These are phyloP conservation scores for Falco novaeseelandiae DNA, from an alignment of 2,797 vertebrate genomes.

Conservation along the genomic window DNA sequence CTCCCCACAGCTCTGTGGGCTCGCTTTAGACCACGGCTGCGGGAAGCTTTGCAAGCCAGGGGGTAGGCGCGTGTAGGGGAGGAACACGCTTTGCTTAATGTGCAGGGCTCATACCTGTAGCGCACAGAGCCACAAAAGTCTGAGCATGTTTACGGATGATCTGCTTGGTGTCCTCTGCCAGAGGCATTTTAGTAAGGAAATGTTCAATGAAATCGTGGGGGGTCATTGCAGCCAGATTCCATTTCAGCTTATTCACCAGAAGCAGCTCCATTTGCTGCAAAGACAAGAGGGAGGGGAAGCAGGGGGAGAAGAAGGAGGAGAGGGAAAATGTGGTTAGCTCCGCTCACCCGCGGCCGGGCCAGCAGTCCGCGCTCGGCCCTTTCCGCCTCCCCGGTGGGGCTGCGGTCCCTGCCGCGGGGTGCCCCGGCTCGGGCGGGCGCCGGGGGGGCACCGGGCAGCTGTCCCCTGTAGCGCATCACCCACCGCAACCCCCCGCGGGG, in stretches of 20 bases:
- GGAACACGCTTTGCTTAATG: conserved; percentile 57
- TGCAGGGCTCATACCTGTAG: conserved; percentile 89
- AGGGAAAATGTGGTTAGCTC: conserved; percentile 10
- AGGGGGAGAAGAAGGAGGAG: neutral
- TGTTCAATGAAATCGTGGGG: conserved; percentile 98
- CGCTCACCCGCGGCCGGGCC: neutral
- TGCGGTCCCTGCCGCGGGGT: neutral
- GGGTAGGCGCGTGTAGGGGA: conserved; percentile 23
- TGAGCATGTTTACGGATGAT: conserved; percentile 97
- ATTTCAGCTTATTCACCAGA: conserved; percentile 96
- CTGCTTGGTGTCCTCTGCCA: conserved; percentile 90
- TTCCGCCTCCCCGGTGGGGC: neutral
- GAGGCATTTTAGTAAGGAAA: conserved; percentile 94
- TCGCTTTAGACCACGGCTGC: neutral
- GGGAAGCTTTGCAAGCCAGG: conserved; percentile 32
- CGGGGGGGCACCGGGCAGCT: neutral
- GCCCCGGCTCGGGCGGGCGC: neutral
- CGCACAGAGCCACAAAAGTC: conserved; percentile 97
- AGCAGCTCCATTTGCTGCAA: conserved; percentile 96
- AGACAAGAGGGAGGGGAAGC: conserved; percentile 19
- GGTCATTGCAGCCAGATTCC: conserved; percentile 96
- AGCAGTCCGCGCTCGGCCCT: neutral
- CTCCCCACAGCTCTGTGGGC: conserved; percentile 45
- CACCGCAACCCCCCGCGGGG: neutral
- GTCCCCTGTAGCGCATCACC: neutral